Conservation (phyloP, 1,140 invertebrate species). For the Leptinotarsa defecta region DNA sequence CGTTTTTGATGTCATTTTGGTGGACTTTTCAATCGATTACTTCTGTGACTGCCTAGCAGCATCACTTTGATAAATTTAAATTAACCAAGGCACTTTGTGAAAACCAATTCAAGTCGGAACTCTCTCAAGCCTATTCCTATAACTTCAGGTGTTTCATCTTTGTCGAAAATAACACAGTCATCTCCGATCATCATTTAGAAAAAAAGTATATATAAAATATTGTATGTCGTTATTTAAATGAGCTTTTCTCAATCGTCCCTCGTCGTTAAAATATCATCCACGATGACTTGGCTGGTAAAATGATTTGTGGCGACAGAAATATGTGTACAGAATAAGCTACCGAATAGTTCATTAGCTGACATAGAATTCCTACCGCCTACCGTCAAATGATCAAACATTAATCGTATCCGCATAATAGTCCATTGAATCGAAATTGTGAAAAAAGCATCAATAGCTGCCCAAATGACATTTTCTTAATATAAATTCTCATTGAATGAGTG, state of each 20-base stretch:
- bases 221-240: conserved; percentile 16
- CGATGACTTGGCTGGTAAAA: conserved; percentile 24
- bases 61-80: too few species aligned
- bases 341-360: conserved; percentile 37
- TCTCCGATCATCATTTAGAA: not conserved
- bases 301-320: conserved; percentile 34
- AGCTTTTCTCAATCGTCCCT: conserved; percentile 13
- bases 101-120: not conserved
- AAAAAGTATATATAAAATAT: conserved; percentile 9
- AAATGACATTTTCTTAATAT: conserved; percentile 31
- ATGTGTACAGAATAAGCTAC: conserved; percentile 31
- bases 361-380: conserved; percentile 27
- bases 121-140: not conserved
- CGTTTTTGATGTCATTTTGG: too few species aligned
- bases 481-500: conserved; percentile 19
- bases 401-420: conserved; percentile 23
- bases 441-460: conserved; percentile 26
- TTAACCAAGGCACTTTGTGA: too few species aligned
- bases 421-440: conserved; percentile 20
- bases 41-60: too few species aligned
- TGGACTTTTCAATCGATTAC: too few species aligned
- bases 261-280: conserved; percentile 15
- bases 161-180: not conserved
- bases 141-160: conserved; percentile 6
- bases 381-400: conserved; percentile 26